Conservation (phyloP, 1,140 invertebrate species). For the Manduca sexta region DNA sequence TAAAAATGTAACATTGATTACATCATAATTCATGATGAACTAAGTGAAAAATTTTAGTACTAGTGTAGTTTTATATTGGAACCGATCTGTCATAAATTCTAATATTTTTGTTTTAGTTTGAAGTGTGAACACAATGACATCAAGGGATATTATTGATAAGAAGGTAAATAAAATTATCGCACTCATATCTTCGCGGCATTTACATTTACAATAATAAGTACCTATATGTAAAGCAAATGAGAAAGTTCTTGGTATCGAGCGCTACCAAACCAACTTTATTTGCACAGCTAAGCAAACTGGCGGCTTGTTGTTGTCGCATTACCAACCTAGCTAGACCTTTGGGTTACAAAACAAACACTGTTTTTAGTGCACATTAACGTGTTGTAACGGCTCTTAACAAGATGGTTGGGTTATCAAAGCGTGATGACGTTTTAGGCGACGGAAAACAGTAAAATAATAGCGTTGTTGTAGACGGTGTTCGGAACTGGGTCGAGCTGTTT, state of each 20-base stretch:
- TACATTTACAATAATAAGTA: slow-evolving; percentile 32
- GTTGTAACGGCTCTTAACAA: slow-evolving; percentile 18
- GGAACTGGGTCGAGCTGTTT: slow-evolving; percentile 41
- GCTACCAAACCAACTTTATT: slow-evolving; percentile 59
- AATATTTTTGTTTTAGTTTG: too few species aligned
- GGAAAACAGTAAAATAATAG: too few species aligned
- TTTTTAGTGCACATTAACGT: too few species aligned
- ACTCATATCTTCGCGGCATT: slow-evolving; percentile 21
- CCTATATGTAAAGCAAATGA: slow-evolving; percentile 39
- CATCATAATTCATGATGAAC: too few species aligned
- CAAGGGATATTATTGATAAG: neutral
- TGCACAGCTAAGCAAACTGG: slow-evolving; percentile 66
- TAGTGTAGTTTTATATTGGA: too few species aligned
- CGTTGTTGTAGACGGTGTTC: too few species aligned
- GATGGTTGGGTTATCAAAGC: slow-evolving; percentile 41
- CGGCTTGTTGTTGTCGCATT: slow-evolving; percentile 30
- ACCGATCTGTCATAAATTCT: too few species aligned
- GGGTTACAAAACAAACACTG: neutral
- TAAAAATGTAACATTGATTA: too few species aligned
- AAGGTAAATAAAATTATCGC: slow-evolving; percentile 19
- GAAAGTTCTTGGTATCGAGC: slow-evolving; percentile 56
- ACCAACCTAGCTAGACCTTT: slow-evolving; percentile 24
- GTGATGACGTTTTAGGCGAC: slow-evolving; percentile 48
- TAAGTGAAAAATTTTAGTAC: too few species aligned
- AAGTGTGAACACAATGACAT: too few species aligned